phyloP scores from a whole-genome alignment of 2,113 vertebrate genomes.

The Charadrius vociferus region DNA sequence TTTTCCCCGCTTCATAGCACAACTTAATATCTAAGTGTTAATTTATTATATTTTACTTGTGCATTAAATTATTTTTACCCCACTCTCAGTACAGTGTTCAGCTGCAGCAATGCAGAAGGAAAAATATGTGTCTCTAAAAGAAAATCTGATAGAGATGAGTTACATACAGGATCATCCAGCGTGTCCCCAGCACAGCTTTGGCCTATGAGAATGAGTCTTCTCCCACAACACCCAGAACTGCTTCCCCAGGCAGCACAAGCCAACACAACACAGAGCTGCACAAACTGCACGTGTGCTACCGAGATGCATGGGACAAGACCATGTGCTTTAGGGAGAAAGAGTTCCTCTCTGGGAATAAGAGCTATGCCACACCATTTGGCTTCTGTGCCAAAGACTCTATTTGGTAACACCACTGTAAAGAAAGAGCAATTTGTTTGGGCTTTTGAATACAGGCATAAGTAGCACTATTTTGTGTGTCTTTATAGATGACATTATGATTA shows the following conservation, averaged over 20 bases:
- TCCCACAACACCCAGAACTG: not conserved
- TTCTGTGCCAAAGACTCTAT: too few relatives aligned
- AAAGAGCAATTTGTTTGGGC: not conserved
- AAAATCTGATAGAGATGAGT: not conserved
- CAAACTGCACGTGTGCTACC: accelerated
- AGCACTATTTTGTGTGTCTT: not conserved
- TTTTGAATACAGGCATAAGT: not conserved
- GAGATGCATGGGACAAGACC: not conserved
- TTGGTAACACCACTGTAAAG: not conserved
- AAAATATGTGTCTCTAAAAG: not conserved
- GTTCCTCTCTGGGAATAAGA: not conserved
- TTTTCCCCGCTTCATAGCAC: not conserved
- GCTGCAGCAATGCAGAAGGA: not conserved
- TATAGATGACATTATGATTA: not conserved
- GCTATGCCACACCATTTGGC: not conserved
- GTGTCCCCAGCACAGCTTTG: not conserved
- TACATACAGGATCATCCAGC: accelerated
- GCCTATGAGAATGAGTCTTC: accelerated
- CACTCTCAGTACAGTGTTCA: not conserved
- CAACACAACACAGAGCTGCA: not conserved
- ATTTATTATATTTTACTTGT: not conserved
- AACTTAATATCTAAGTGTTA: not conserved
- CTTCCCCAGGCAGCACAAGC: not conserved
- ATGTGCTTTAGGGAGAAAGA: not conserved
- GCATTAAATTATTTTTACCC: not conserved